Conservation (phyloP, 1,140 invertebrate species). For the Aricia agestis region DNA sequence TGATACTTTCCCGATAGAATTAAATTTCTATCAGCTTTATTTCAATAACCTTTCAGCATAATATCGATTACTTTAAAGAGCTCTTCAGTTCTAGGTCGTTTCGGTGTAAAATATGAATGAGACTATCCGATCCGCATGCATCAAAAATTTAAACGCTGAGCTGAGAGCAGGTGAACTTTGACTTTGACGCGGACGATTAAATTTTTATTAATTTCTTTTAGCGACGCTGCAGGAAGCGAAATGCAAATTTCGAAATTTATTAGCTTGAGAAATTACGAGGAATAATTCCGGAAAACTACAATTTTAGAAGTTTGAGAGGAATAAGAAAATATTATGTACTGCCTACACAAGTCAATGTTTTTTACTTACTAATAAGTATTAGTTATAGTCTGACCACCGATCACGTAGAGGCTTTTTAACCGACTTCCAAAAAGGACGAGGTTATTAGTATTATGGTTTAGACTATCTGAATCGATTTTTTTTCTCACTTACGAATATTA, state of each 20-base stretch:
- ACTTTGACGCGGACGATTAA: background rate
- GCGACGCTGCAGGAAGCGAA: background rate
- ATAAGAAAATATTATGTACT: too few relatives aligned
- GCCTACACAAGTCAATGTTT: too few relatives aligned
- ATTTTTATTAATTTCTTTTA: background rate
- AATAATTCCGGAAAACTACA: too few relatives aligned
- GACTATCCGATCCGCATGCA: background rate
- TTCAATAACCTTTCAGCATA: background rate
- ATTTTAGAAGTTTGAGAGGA: too few relatives aligned
- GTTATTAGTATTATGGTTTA: too few relatives aligned
- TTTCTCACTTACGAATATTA: too few relatives aligned
- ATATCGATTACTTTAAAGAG: background rate
- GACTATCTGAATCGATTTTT: too few relatives aligned
- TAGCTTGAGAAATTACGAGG: background rate
- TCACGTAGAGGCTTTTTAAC: too few relatives aligned
- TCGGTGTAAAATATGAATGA: background rate
- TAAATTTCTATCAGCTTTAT: slow-evolving; percentile 1
- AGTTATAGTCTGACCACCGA: too few relatives aligned
- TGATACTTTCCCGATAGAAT: too few relatives aligned
- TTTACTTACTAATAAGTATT: too few relatives aligned
- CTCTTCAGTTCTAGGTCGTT: background rate
- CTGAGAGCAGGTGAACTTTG: background rate
- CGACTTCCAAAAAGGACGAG: too few relatives aligned
- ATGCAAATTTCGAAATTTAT: background rate
- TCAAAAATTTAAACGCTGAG: background rate